Conservation (phyloP, 2,113 vertebrate genomes). For the Synodontis membranacea region DNA sequence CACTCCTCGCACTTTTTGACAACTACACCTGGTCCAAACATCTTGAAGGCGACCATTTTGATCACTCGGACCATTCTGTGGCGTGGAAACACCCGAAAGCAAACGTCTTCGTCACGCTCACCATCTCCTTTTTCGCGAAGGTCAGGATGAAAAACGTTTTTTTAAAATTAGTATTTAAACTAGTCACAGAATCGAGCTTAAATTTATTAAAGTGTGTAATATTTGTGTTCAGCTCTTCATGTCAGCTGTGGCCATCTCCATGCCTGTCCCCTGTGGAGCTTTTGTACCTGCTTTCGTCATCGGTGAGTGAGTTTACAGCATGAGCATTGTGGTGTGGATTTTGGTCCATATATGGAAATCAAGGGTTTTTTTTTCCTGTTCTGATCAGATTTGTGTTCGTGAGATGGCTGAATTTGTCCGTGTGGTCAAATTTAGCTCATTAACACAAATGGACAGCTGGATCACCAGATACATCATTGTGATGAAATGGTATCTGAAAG, state of each 20-base stretch:
- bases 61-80: constrained; percentile 78
- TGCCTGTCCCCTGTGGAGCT: constrained; percentile 94
- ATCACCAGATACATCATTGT: background rate
- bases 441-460: background rate
- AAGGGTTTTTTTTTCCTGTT: background rate
- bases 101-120: constrained; percentile 88
- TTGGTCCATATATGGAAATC: background rate
- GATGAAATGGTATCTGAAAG: background rate
- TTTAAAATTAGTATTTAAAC: background rate
- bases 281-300: constrained; percentile 98
- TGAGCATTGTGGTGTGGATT: background rate
- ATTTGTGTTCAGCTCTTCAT: constrained; percentile 88
- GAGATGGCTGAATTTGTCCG: too few relatives aligned
- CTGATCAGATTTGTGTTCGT: background rate
- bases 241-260: constrained; percentile 95
- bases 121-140: constrained; percentile 95
- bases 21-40: constrained; percentile 93
- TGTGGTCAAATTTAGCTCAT: background rate
- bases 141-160: constrained; percentile 58
- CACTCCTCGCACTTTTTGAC: constrained; percentile 91
- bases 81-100: constrained; percentile 90
- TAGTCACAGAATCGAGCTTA: background rate
- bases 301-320: constrained; percentile 66
- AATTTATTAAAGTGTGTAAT: background rate
- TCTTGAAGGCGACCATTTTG: constrained; percentile 82